A percentile compares a stretch with the other conserved stretches of the same genome.
phyloP scores from a whole-genome alignment of 2,888 invertebrate genomes.

The Candidula unifasciata region DNA sequence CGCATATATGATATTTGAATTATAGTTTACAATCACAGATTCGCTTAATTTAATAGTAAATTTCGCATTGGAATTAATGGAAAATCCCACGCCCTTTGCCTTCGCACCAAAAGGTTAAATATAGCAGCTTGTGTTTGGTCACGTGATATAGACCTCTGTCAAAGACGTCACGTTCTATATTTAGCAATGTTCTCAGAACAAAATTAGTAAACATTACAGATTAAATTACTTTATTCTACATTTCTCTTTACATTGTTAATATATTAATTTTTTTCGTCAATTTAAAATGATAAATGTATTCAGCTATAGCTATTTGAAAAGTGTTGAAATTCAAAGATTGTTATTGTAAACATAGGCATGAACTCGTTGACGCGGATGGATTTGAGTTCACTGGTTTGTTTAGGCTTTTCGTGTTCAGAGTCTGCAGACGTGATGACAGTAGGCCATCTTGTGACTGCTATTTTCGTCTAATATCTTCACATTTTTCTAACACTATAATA shows the following conservation, averaged over 20 bases:
- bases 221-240: not conserved
- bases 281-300: not conserved
- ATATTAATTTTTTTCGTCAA: not conserved
- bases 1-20: too few relatives aligned
- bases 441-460: slow-evolving; percentile 12
- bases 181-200: slow-evolving; percentile 12
- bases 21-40: too few relatives aligned
- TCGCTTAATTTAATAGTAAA: not conserved
- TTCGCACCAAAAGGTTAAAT: not conserved
- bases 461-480: not conserved
- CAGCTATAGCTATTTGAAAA: not conserved
- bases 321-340: not conserved
- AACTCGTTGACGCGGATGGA: slow-evolving; percentile 20
- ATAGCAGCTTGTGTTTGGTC: slow-evolving; percentile 28
- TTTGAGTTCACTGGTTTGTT: slow-evolving; percentile 40
- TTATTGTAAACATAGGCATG: not conserved
- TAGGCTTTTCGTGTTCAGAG: not conserved
- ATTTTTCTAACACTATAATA: not conserved
- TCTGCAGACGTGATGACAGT: slow-evolving; percentile 7
- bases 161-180: slow-evolving; percentile 38
- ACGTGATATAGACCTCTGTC: slow-evolving; percentile 22
- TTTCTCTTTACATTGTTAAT: not conserved
- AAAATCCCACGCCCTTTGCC: slow-evolving; percentile 21
- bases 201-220: slow-evolving; percentile 28
- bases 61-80: not conserved